Evolutionary conservation across 2,797 vertebrate genomes (phyloP).

Genomic region (Gobio occitaniae): DNA sequence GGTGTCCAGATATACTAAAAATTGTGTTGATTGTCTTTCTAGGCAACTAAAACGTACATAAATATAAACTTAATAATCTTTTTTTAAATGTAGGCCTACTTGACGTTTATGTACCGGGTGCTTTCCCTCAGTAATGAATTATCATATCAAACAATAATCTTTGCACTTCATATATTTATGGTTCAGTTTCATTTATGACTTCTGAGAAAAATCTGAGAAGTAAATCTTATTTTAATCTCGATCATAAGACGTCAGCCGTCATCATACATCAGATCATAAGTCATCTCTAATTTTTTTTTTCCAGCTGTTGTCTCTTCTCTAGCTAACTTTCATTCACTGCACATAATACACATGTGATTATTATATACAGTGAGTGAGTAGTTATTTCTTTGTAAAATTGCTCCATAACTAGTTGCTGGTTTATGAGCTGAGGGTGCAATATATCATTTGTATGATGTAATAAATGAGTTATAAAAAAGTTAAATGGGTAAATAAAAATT

Average conservation of each 20-base stretch:
- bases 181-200: neutral
- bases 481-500: neutral
- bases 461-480: neutral
- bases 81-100: neutral
- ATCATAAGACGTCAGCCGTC: neutral
- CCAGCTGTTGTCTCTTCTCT: neutral
- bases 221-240: slow-evolving; percentile 13
- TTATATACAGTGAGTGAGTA: neutral
- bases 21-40: neutral
- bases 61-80: neutral
- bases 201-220: neutral
- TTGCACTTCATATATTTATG: neutral
- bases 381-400: slow-evolving; percentile 4
- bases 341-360: neutral
- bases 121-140: neutral
- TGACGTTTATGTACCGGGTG: neutral
- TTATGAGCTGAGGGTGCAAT: neutral
- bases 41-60: neutral
- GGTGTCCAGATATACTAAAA: neutral
- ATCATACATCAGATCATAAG: neutral
- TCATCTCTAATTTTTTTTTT: neutral
- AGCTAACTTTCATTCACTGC: neutral
- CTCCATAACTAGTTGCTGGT: neutral
- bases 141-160: neutral
- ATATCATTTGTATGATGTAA: neutral